phyloP scores from a whole-genome alignment of 2,888 invertebrate species.

The Heliconius sara region DNA sequence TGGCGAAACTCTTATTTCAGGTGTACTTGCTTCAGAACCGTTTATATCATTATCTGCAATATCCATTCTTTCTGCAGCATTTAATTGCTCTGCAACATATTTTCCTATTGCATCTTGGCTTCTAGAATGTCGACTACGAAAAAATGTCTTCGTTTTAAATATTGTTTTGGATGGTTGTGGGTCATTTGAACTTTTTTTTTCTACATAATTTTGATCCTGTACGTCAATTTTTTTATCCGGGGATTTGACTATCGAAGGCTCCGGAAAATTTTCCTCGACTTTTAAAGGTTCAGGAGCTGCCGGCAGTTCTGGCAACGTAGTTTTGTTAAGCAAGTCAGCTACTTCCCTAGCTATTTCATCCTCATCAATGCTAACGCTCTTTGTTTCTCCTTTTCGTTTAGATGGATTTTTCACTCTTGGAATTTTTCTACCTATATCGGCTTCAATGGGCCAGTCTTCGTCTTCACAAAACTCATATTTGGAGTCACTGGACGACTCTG shows the following conservation, averaged over 20 bases:
- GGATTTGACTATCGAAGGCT: constrained; percentile 77
- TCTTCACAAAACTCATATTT: constrained; percentile 93
- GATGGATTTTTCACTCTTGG: constrained; percentile 83
- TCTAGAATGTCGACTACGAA: constrained; percentile 81
- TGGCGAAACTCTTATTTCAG: constrained; percentile 72
- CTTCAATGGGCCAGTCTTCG: constrained; percentile 84
- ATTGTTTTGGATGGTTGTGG: constrained; percentile 72
- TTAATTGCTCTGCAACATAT: constrained; percentile 80
- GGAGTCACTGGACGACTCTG: constrained; percentile 81
- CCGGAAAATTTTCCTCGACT: constrained; percentile 85
- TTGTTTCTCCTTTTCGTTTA: constrained; percentile 71
- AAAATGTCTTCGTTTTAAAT: constrained; percentile 83
- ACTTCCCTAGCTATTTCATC: constrained; percentile 83
- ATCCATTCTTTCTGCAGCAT: constrained; percentile 76
- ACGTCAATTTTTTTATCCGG: constrained; percentile 71
- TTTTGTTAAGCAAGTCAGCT: constrained; percentile 85
- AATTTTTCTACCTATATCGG: constrained; percentile 85
- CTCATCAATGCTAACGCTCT: constrained; percentile 73
- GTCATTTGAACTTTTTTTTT: constrained; percentile 57
- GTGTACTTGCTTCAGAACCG: constrained; percentile 69
- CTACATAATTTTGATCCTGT: constrained; percentile 53
- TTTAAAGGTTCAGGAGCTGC: constrained; percentile 79
- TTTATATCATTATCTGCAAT: constrained; percentile 72
- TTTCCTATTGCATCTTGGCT: constrained; percentile 82
- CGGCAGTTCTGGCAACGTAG: constrained; percentile 84